Evolutionary conservation across 1,140 invertebrate species (phyloP), one percentile per base, ranked within the genome.

Genomic region (Plectrocnemia conspersa): DNA sequence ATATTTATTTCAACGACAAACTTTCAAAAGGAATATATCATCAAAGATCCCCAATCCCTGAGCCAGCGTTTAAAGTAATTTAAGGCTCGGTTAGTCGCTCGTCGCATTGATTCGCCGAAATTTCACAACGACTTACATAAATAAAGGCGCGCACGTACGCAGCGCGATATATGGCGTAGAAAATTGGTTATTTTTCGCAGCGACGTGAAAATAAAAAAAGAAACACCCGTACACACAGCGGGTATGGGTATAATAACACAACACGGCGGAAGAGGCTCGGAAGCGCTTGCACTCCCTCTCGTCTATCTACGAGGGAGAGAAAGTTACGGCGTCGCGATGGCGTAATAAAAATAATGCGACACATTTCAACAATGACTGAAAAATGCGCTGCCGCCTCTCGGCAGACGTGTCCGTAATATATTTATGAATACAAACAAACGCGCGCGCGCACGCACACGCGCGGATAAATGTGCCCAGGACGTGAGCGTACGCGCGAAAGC

Each of bases 281-380:
- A 50, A 47, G 29, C 35, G 33, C 9, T 16, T 29, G 36, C 50
- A 9, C 13, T 24, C 35, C 22, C 27, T 29, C n/a, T 9, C 27
- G 27, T 44, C 41, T 24, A 22, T 44, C 16, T 22, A 11, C 15
- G 6, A 21, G 9, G 16, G 50, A 27, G 35, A 42, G 27, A 15
- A 42, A 52, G 21, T 52, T 52, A 52, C 50, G 25, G 27, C 49
- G 46, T 23, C 44, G 47, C 42, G 47, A 54, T 46, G 18, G 42
- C 42, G 41, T 45, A 52, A 55, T 59, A 59, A 59, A 59, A 59
- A 59, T 59, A 59, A 59, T 54, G 49, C 57, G 47, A 52, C 58
- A 55, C 58, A 59, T 59, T 50, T 55, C 58, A 56, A 48, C 53
- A 48, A 55, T 59, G 58, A 42, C 47, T 55, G 48, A 36, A 46